Evolutionary conservation across 2,797 vertebrate species (phyloP), one percentile per base, ranked within the genome.

Genomic region (Aplochiton taeniatus): DNA sequence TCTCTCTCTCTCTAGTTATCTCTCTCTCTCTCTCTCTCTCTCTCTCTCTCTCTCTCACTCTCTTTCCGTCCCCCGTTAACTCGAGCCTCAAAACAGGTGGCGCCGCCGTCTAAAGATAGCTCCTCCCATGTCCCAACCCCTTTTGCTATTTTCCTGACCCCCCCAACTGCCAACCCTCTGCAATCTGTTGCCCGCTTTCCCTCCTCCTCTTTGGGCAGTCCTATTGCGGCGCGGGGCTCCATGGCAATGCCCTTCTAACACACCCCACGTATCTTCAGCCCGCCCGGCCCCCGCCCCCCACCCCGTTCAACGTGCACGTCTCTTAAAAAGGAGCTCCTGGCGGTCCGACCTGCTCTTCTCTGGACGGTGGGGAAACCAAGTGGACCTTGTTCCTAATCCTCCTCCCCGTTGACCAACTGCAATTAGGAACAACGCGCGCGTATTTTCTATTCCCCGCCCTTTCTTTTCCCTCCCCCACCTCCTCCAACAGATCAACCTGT

Each of bases 281-380:
- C 11, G 8, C 10, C 11, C 49, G 11, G 18, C 55, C 45, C 51
- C 64, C 79, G 13, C 80, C 84, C 61, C 42, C n/a, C 45, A 56
- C 44, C 41, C 70, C 66, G 19, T 68, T 73, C 69, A 78, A 83
- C 71, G 66, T 87, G 80, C 54, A 47, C 20, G 48, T 75, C 65
- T 62, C 55, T 83, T 88, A 85, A 89, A 72, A 88, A 64, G 69
- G 49, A 60, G 82, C 78, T 72, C 54, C 50, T 73, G 51, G 61
- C 73, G 46, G 65, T 70, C 51, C 58, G 73, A 83, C 89, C 81
- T 82, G 87, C 83, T 91, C 89, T 90, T 91, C 85, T 89, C 81
- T 76, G 45, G 82, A 76, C 66, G 51, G 80, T 49, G 84, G 85
- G 75, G 79, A 85, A 68, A 83, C 75, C 73, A 83, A 84, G 79